phyloP scores from a whole-genome alignment of 2,113 vertebrate genomes.

The Bambusicola thoracicus region DNA sequence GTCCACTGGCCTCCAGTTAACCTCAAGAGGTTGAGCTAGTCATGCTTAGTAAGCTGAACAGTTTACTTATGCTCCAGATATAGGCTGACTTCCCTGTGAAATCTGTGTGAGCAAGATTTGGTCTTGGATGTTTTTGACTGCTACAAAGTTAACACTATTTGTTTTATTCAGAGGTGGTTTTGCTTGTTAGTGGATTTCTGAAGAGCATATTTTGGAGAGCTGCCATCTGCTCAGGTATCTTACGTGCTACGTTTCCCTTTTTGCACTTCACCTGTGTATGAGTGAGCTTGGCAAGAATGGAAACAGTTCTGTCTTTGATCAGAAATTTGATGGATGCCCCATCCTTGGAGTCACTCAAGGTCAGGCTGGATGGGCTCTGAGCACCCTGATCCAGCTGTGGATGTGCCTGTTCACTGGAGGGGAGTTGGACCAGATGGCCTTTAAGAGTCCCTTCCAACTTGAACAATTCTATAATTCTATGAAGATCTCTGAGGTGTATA shows the following conservation, averaged over 20 bases:
- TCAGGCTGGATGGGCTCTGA: too few relatives aligned
- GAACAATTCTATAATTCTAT: too few relatives aligned
- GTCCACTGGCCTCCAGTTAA: slow-evolving; percentile 13
- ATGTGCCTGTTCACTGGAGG: too few relatives aligned
- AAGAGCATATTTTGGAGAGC: neutral
- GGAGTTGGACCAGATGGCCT: too few relatives aligned
- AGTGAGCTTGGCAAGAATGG: neutral
- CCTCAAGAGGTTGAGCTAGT: neutral
- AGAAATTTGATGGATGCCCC: too few relatives aligned
- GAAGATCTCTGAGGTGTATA: neutral
- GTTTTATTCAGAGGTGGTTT: neutral
- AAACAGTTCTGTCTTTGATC: neutral
- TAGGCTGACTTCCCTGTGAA: slow-evolving; percentile 36
- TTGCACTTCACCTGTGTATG: too few relatives aligned
- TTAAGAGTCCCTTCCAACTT: too few relatives aligned
- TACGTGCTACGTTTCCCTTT: neutral
- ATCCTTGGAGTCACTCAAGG: too few relatives aligned
- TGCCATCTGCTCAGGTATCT: neutral
- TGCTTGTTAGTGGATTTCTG: neutral
- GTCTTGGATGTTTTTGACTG: neutral
- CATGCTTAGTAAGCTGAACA: neutral
- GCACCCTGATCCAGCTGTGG: too few relatives aligned
- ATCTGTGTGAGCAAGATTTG: neutral
- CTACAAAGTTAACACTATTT: neutral
- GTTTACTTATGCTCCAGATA: slow-evolving; percentile 35